Evolutionary conservation across 2,113 vertebrate genomes (phyloP).

Genomic region (Takifugu bimaculatus): DNA sequence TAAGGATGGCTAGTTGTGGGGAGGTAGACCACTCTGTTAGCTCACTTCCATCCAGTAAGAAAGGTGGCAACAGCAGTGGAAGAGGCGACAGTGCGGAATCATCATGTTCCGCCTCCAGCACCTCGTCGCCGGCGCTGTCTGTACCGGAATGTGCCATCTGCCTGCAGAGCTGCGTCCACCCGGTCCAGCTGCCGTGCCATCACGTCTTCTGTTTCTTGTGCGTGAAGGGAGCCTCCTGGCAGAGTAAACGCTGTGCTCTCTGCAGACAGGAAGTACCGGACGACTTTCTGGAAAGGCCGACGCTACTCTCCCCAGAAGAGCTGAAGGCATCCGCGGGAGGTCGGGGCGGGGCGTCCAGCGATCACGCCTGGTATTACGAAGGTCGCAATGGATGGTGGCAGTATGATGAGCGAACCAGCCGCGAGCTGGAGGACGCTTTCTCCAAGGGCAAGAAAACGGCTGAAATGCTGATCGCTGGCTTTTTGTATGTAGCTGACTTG

Average conservation of each 20-base stretch:
- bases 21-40: constrained; percentile 92
- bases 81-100: constrained; percentile 62
- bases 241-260: constrained; percentile 95
- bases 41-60: constrained; percentile 88
- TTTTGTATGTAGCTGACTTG: constrained; percentile 94
- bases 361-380: constrained; percentile 98
- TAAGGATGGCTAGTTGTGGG: constrained; percentile 96
- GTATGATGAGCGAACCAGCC: constrained; percentile 97
- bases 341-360: constrained; percentile 83
- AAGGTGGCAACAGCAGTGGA: constrained; percentile 76
- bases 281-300: constrained; percentile 98
- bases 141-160: constrained; percentile 97
- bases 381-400: constrained; percentile 99
- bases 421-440: constrained; percentile 96
- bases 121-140: constrained; percentile 79
- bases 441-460: constrained; percentile 96
- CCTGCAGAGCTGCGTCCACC: constrained; percentile 95
- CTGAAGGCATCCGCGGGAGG: constrained; percentile 87
- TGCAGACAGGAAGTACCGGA: constrained; percentile 97
- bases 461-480: constrained; percentile 97
- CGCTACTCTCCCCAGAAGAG: constrained; percentile 92
- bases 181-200: constrained; percentile 93
- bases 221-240: constrained; percentile 97
- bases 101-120: constrained; percentile 60
- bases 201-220: constrained; percentile 98